phyloP scores from a whole-genome alignment of 37 sponge, comb jelly and placozoan genomes.

The Diacarnus erythraeanus region DNA sequence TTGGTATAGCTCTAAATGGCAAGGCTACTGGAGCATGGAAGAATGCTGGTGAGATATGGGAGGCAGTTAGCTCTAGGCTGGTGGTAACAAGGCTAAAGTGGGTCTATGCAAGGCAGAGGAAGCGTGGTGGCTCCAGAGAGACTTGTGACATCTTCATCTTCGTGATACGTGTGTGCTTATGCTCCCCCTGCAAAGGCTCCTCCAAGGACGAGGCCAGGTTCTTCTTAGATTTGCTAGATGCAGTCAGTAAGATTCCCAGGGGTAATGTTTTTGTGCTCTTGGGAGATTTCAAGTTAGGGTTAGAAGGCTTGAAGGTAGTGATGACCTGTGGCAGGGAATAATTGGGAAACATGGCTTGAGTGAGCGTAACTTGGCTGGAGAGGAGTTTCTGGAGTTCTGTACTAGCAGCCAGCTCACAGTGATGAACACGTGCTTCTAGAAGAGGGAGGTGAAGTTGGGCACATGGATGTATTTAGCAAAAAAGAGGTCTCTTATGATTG shows the following conservation, averaged over 20 bases:
- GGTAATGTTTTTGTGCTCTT: slow-evolving; percentile 9
- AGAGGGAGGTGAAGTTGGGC: slow-evolving; percentile 28
- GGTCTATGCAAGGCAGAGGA: not conserved
- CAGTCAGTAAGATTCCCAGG: slow-evolving; percentile 1
- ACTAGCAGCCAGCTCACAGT: slow-evolving; percentile 34
- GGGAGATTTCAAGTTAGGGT: not conserved
- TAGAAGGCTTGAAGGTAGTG: not conserved
- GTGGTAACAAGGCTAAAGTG: slow-evolving; percentile 32
- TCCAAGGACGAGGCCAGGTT: slow-evolving; percentile 17
- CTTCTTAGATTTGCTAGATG: slow-evolving; percentile 5
- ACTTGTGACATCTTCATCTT: not conserved
- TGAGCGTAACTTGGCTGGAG: slow-evolving; percentile 26
- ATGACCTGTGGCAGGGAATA: not conserved
- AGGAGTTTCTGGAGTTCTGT: slow-evolving; percentile 45
- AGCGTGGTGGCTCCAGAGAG: slow-evolving; percentile 13
- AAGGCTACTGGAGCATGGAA: slow-evolving; percentile 43
- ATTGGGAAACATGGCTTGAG: not conserved
- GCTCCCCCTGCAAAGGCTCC: slow-evolving; percentile 48
- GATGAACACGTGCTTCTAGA: slow-evolving; percentile 49
- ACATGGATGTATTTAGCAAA: slow-evolving; percentile 47
- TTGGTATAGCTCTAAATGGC: slow-evolving; percentile 25
- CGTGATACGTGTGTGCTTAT: slow-evolving; percentile 40
- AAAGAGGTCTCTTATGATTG: slow-evolving; percentile 29
- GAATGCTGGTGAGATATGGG: slow-evolving; percentile 41
- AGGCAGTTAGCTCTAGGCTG: slow-evolving; percentile 47